phyloP scores from a whole-genome alignment of 2,113 vertebrate species.

The Pimephales promelas region DNA sequence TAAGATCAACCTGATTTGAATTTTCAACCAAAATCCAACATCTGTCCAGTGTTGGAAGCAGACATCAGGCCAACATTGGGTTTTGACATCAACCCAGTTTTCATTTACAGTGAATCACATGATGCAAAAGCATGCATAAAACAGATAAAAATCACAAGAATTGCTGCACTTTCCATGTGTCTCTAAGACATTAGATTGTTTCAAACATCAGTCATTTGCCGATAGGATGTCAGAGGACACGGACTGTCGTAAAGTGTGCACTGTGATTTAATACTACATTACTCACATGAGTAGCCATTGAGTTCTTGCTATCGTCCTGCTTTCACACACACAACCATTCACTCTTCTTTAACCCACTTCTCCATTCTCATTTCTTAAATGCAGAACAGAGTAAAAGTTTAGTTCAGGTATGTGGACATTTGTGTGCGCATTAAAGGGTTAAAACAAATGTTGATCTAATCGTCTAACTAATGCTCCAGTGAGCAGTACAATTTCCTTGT shows the following conservation, averaged over 20 bases:
- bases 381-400: constrained; percentile 62
- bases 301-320: constrained; percentile 35
- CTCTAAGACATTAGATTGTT: not conserved
- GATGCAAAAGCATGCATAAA: not conserved
- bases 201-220: constrained; percentile 1
- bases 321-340: not conserved
- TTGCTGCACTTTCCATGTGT: not conserved
- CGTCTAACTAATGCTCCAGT: constrained; percentile 95
- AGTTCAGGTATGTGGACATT: not conserved
- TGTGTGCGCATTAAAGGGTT: constrained; percentile 68
- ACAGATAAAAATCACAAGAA: not conserved
- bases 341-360: not conserved
- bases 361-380: not conserved
- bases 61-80: not conserved
- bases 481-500: constrained; percentile 73
- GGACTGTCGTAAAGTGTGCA: not conserved
- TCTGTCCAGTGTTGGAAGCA: not conserved
- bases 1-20: no score
- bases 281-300: constrained; percentile 60
- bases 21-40: not conserved
- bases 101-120: not conserved
- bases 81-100: not conserved
- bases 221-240: not conserved
- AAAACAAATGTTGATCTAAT: constrained; percentile 99
- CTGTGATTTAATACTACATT: constrained; percentile 59